Conservation (phyloP, 2,888 invertebrate species). For the Drosophila histrio region DNA sequence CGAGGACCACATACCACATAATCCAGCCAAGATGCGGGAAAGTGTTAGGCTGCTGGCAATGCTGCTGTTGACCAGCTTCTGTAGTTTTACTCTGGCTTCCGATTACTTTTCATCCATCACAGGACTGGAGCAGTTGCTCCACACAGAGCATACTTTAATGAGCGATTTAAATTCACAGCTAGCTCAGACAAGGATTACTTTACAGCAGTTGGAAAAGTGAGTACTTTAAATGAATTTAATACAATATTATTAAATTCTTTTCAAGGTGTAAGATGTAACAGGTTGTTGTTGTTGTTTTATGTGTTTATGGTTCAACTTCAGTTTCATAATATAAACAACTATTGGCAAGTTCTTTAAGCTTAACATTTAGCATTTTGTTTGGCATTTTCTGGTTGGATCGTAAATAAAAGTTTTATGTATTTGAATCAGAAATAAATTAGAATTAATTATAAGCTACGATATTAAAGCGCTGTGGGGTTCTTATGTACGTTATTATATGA, state of each 20-base stretch:
- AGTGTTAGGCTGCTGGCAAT: slow-evolving; percentile 13
- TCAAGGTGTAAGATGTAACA: slow-evolving; percentile 1
- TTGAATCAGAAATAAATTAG: slow-evolving; percentile 75
- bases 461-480: slow-evolving; percentile 8
- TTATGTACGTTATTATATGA: slow-evolving; percentile 40
- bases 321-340: slow-evolving; percentile 11
- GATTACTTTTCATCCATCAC: slow-evolving; percentile 80
- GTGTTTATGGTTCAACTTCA: not conserved
- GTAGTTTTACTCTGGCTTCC: slow-evolving; percentile 38
- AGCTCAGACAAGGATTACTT: slow-evolving; percentile 42
- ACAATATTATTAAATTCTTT: not conserved
- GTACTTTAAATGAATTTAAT: slow-evolving; percentile 10
- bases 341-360: slow-evolving; percentile 26
- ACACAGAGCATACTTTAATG: slow-evolving; percentile 73
- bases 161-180: slow-evolving; percentile 67
- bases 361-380: slow-evolving; percentile 63
- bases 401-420: slow-evolving; percentile 56
- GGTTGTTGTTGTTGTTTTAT: slow-evolving; percentile 14
- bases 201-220: slow-evolving; percentile 72
- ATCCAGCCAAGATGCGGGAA: slow-evolving; percentile 21
- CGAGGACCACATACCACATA: not conserved
- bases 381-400: slow-evolving; percentile 35
- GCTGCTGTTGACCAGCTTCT: slow-evolving; percentile 32
- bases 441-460: slow-evolving; percentile 66
- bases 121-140: slow-evolving; percentile 72